Evolutionary conservation across 2,888 invertebrate genomes (phyloP), one percentile per base, ranked within the genome.

Genomic region (Eugnorisma glareosa): DNA sequence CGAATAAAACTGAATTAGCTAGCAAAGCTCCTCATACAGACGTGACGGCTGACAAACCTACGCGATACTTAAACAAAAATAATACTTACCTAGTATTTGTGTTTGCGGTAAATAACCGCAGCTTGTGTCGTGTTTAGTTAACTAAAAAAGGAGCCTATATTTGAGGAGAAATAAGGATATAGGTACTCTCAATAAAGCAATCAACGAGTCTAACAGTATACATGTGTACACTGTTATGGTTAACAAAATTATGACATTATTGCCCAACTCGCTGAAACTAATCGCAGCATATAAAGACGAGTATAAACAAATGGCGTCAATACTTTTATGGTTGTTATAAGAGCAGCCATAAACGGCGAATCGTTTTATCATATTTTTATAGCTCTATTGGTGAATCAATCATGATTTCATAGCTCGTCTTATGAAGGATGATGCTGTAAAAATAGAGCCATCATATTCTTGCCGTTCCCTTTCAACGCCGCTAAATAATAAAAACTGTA

Each of bases 381-480:
- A 45, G 64, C 24, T 75, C 68, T 77, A 81, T 81, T 75, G 35
- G 40, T 70, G 59, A 59, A 68, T 68, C 59, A 54, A 84, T 73
- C 69, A 77, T 66, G 67, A 63, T 71, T 73, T 73, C 69, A 79
- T 73, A 72, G 37, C 57, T 43, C 35, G 43, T 70, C 10, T 51
- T 31, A 66, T 37, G 83, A 67, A 54, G 71, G 80, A 54, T 40
- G 82, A 15, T 24, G 54, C 54, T 37, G 45, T 54, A 54, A n/a
- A 24, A 11, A 54, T 11, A 54, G 11, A 35, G 61, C 24, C 18
- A 37, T 28, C 15, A 21, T 37, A 31, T 6, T 18, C 40, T 28
- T 21, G n/a, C n/a, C 21, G 7, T 45, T 78, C 15, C 31, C 31
- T 24, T 28, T 37, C 21, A 24, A 18, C 28, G 40, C 35, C 13